A percentile compares a stretch with the other conserved stretches of the same genome.
Conservation (phyloP, 2,888 invertebrate species). For the Panorpa germanica region DNA sequence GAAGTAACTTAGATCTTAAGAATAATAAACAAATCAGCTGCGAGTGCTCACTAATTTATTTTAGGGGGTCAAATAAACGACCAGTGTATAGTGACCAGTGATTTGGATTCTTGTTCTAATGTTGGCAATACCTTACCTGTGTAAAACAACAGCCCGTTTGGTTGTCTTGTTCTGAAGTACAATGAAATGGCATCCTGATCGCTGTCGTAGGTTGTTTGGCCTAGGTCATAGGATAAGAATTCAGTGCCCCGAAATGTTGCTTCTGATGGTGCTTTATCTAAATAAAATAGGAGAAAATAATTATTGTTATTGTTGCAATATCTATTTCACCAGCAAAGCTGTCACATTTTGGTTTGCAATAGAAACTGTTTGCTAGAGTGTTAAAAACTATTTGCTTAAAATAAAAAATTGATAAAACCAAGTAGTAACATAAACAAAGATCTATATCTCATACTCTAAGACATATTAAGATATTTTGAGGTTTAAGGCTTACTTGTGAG, state of each 20-base stretch:
- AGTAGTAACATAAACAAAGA: too few relatives aligned
- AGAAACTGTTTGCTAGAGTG: too few relatives aligned
- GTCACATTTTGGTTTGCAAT: too few relatives aligned
- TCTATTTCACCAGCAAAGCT: slow-evolving; percentile 3
- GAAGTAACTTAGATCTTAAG: too few relatives aligned
- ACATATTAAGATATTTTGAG: too few relatives aligned
- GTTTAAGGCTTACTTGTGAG: too few relatives aligned
- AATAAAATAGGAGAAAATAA: slow-evolving; percentile 9
- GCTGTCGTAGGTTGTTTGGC: slow-evolving; percentile 70
- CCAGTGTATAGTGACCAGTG: too few relatives aligned
- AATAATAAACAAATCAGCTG: slow-evolving; percentile 3
- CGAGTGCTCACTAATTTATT: too few relatives aligned
- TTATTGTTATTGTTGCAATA: slow-evolving; percentile 5
- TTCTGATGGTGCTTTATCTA: slow-evolving; percentile 87
- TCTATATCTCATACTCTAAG: too few relatives aligned
- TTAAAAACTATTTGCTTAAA: too few relatives aligned
- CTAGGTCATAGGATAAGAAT: slow-evolving; percentile 80
- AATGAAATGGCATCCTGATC: slow-evolving; percentile 80
- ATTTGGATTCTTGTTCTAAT: slow-evolving; percentile 1
- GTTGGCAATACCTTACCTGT: slow-evolving; percentile 44
- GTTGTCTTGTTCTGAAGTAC: slow-evolving; percentile 81
- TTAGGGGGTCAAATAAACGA: too few relatives aligned
- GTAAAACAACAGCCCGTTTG: slow-evolving; percentile 81
- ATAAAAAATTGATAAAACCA: too few relatives aligned
- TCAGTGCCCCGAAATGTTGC: slow-evolving; percentile 85